Percentiles rank a stretch among this genome's conserved stretches.
phyloP scores from a whole-genome alignment of 2,888 invertebrate genomes.

The Dioctria linearis region DNA sequence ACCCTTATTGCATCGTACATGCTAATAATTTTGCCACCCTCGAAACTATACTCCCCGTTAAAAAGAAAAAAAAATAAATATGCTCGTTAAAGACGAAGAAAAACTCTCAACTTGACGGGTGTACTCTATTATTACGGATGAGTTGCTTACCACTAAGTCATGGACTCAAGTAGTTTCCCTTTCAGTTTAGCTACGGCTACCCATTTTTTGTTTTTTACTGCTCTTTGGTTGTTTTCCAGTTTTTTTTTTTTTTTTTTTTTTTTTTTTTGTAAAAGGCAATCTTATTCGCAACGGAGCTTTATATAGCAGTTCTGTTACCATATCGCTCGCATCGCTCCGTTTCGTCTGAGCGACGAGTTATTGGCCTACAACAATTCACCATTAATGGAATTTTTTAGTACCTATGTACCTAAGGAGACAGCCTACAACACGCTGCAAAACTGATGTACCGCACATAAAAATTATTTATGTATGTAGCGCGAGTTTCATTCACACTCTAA shows the following conservation, averaged over 20 bases:
- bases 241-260: conserved; percentile 1
- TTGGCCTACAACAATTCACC: conserved; percentile 33
- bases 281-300: conserved; percentile 7
- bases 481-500: conserved; percentile 1
- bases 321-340: too few relatives aligned
- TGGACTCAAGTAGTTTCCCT: conserved; percentile 15
- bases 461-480: conserved; percentile 1
- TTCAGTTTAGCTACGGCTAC: background rate
- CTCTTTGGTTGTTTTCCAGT: too few relatives aligned
- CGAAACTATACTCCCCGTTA: too few relatives aligned
- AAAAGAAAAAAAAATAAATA: too few relatives aligned
- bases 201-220: background rate
- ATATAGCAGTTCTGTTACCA: conserved; percentile 7
- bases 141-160: background rate
- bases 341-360: conserved; percentile 25
- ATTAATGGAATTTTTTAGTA: conserved; percentile 42
- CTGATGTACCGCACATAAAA: conserved; percentile 1
- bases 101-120: too few relatives aligned
- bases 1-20: too few relatives aligned
- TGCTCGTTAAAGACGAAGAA: too few relatives aligned
- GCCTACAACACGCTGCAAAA: background rate
- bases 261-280: background rate
- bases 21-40: too few relatives aligned
- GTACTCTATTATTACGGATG: too few relatives aligned
- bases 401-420: background rate